Evolutionary conservation across 2,113 vertebrate species (phyloP), one percentile per base, ranked within the genome.

Genomic region (Ctenomys sociabilis): DNA sequence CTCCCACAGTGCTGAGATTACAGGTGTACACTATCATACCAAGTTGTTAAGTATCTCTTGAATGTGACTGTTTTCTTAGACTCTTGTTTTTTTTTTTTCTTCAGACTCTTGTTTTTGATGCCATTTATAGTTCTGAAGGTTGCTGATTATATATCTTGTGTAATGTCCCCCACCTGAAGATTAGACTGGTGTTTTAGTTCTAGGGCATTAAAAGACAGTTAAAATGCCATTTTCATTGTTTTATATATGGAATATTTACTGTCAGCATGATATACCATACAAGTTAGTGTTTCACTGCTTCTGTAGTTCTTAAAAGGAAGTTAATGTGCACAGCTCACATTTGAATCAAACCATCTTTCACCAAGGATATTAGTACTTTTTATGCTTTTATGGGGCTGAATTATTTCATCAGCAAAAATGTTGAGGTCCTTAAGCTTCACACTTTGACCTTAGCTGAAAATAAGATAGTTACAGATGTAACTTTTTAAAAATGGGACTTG

Each of bases 181-280:
- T 63, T 86, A 91, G 75, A 81, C 10, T 85, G 22, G 40, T 21
- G 63, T 63, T 72, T 43, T 30, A 57, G 49, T n/a, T 73, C 17
- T 68, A 68, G 66, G 66, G 28, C 13, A 7, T 64, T 64, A 66
- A 4, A n/a, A 70, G 35, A 70, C 35, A n/a, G 35, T 40, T 80
- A 63, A 85, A 85, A 63, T 95, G 22, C 68, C 26, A 77, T 95
- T 92, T 88, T 88, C 14, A 49, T 88, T 37, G 57, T 16, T n/a
- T 70, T n/a, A n/a, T n/a, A 8, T 70, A 70, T 70, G 68, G 14
- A 70, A 21, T 70, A 70, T n/a, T n/a, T 70, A 8, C 72, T 40
- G n/a, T 73, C 70, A 73, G n/a, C 17, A n/a, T 63, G 32, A 32
- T 57, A 16, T 19, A 57, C 16, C 54, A 19, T 57, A 57, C 3